phyloP scores from a whole-genome alignment of 1,140 invertebrate genomes.

The Planococcus citri region DNA sequence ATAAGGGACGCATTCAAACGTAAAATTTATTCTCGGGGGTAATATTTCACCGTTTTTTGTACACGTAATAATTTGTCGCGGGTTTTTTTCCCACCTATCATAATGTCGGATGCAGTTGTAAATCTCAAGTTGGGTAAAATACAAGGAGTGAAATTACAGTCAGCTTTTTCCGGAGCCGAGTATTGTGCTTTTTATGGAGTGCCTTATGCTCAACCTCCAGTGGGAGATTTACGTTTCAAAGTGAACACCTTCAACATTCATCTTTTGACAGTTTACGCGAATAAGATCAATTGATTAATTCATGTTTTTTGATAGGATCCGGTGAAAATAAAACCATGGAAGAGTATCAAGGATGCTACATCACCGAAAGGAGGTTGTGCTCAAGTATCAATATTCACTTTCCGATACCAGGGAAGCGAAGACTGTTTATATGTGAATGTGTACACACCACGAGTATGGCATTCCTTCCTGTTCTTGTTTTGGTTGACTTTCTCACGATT shows the following conservation, averaged over 20 bases:
- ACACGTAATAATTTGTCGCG: too few relatives aligned
- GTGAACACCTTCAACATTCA: constrained; percentile 16
- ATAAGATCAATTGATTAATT: too few relatives aligned
- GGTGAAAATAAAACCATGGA: constrained; percentile 21
- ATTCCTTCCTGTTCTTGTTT: too few relatives aligned
- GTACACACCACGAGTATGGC: neutral
- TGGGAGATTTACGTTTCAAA: constrained; percentile 27
- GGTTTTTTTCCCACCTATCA: too few relatives aligned
- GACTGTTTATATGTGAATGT: constrained; percentile 27
- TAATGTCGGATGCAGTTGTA: too few relatives aligned
- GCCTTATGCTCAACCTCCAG: constrained; percentile 28
- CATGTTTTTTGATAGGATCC: constrained; percentile 8
- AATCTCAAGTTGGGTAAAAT: constrained; percentile 20
- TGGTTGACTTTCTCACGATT: too few relatives aligned
- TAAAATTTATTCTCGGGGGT: too few relatives aligned
- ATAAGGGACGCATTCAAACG: too few relatives aligned
- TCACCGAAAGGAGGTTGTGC: constrained; percentile 21
- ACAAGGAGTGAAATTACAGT: constrained; percentile 18
- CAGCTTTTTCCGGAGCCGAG: constrained; percentile 11
- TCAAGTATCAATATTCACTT: constrained; percentile 11
- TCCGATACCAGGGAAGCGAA: constrained; percentile 22
- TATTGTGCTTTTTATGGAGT: constrained; percentile 26
- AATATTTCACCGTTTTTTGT: too few relatives aligned
- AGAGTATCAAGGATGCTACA: constrained; percentile 22
- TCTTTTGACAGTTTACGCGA: too few relatives aligned